Evolutionary conservation across 2,113 vertebrate species (phyloP).

Genomic region (Tautogolabrus adspersus): DNA sequence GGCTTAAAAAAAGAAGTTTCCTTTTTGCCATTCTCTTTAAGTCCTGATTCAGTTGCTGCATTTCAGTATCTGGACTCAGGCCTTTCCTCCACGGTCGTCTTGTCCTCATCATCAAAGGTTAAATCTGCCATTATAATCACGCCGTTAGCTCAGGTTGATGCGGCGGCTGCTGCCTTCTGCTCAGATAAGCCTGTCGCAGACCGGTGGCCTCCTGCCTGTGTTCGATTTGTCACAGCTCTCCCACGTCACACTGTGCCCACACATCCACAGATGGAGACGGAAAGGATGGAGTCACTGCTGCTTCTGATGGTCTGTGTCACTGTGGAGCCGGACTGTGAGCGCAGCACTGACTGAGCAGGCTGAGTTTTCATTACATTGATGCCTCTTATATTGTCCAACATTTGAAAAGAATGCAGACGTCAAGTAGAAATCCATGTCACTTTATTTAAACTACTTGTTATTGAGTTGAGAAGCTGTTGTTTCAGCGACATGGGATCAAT

Average conservation of each 20-base stretch:
- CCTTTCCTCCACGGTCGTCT: not conserved
- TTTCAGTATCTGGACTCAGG: slow-evolving; percentile 25
- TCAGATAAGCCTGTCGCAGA: slow-evolving; percentile 54
- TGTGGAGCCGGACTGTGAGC: not conserved
- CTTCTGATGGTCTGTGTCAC: not conserved
- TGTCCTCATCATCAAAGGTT: slow-evolving; percentile 59
- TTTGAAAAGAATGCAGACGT: not conserved
- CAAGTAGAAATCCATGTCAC: not conserved
- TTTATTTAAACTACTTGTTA: not conserved
- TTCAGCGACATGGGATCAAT: not conserved
- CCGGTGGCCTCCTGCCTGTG: slow-evolving; percentile 23
- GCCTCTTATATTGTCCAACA: not conserved
- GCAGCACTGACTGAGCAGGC: slow-evolving; percentile 11
- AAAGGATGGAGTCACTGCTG: not conserved
- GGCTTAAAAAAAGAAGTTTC: not conserved
- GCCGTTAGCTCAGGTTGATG: slow-evolving; percentile 44
- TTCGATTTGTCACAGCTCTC: slow-evolving; percentile 46
- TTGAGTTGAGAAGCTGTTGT: not conserved
- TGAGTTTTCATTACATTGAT: not conserved
- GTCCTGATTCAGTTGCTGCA: slow-evolving; percentile 12
- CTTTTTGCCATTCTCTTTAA: slow-evolving; percentile 19
- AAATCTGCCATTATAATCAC: slow-evolving; percentile 57
- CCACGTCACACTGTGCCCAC: slow-evolving; percentile 25
- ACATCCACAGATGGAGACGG: slow-evolving; percentile 23
- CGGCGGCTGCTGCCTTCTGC: slow-evolving; percentile 19